These are phyloP conservation scores for Carettochelys insculpta DNA, from an alignment of 2,113 vertebrate genomes.

Conservation along the genomic window DNA sequence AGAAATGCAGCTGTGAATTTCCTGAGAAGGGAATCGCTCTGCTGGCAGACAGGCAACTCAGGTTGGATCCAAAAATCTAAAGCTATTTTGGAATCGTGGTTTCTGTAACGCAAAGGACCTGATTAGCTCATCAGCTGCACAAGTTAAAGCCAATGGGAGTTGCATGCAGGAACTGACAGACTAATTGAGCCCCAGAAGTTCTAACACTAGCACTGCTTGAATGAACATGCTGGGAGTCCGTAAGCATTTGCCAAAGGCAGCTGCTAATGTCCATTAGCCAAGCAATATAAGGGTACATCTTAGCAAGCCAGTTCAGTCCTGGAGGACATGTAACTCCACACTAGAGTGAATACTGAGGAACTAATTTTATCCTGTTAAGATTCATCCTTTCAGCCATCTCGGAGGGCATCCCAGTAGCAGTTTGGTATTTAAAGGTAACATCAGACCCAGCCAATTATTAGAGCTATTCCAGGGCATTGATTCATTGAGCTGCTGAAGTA, in stretches of 20 bases:
- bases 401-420: conserved; percentile 34
- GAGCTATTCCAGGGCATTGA: conserved; percentile 45
- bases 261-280: background rate
- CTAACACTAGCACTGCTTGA: background rate
- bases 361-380: conserved; percentile 57
- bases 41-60: background rate
- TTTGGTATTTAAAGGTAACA: conserved; percentile 61
- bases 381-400: conserved; percentile 46
- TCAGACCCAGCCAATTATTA: conserved; percentile 59
- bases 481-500: conserved; percentile 15
- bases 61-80: background rate
- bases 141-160: background rate
- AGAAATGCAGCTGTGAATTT: background rate
- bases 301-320: conserved; percentile 12
- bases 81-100: background rate
- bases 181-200: rapidly evolving
- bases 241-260: background rate
- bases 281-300: background rate
- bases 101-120: rapidly evolving
- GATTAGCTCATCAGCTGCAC: background rate
- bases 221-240: rapidly evolving
- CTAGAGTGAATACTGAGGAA: background rate
- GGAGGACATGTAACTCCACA: conserved; percentile 42
- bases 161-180: background rate
- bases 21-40: background rate